These are phyloP conservation scores for Pterophyllum scalare DNA, from an alignment of 2,113 vertebrate genomes.

Conservation along the genomic window DNA sequence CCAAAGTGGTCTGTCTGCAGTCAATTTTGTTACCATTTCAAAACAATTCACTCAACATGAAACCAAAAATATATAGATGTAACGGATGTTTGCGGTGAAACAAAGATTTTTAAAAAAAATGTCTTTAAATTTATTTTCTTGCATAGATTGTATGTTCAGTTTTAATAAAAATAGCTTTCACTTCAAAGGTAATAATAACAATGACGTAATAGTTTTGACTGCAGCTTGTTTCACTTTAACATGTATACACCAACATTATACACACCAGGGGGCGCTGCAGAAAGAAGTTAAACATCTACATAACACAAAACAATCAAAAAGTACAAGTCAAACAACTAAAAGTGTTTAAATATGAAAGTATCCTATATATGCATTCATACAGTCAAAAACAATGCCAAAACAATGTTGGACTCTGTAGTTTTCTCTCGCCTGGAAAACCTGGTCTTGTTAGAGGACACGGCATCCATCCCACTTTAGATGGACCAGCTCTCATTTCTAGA, in stretches of 20 bases:
- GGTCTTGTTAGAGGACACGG: too few species aligned
- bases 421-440: too few species aligned
- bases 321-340: neutral
- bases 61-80: neutral
- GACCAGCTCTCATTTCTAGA: too few species aligned
- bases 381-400: neutral
- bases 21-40: neutral
- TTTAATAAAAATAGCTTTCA: too few species aligned
- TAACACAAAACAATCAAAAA: neutral
- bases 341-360: neutral
- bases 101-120: too few species aligned
- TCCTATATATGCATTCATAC: neutral
- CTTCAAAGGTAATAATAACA: too few species aligned
- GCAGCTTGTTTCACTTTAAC: neutral
- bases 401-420: neutral
- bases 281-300: too few species aligned
- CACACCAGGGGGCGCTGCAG: neutral
- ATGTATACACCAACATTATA: neutral
- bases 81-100: neutral
- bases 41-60: neutral
- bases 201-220: too few species aligned
- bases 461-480: too few species aligned
- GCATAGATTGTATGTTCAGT: too few species aligned
- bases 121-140: too few species aligned
- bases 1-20: neutral